Base-by-base conservation (phyloP, 2,797 vertebrate genomes). In the Melanogrammus aeglefinus region DNA sequence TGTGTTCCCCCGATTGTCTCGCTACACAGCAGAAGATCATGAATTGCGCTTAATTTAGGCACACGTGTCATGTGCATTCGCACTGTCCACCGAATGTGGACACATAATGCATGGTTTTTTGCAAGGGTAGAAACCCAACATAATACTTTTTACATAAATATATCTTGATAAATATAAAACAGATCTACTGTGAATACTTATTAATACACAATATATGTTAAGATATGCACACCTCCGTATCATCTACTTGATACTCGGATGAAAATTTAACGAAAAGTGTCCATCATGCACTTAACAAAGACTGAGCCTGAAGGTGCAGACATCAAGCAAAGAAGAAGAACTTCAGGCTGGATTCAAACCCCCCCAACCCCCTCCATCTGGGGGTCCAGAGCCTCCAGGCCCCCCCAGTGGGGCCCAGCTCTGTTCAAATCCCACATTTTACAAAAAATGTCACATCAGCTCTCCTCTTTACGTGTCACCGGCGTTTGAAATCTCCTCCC, bases 391-490 rank as follows among this genome's bases (percentile, higher is more conserved):
- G 36, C 36, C 36, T 38, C 36, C 36, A 44, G 41, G 41, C 41
- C 2, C 41, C 12, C 41, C 41, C 41, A 14, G 41, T 38, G 8
- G 41, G 41, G 41, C 41, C 16, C 16, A n/a, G 57, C 24, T 69
- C 18, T 69, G 63, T 63, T 77, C 39, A 84, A 91, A 90, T 85
- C 90, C 90, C 84, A 81, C 78, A 78, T 85, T 81, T 81, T 82
- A 87, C 2, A 82, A 86, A 81, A 36, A 88, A 84, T 88, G 84
- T 79, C 82, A 76, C 47, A 72, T 86, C 83, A 84, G 76, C 76
- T 84, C 13, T 85, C 88, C 81, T 82, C 86, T 87, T 90, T 75
- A 21, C 18, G 47, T 89, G 90, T 90, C 85, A 77, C 77, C 83
- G 76, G 73, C 70, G 74, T 85, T 86, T 83, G 57, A 86, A 87